A percentile compares a stretch with the other conserved stretches of the same genome.
phyloP scores from a whole-genome alignment of 2,797 vertebrate genomes.

The Gobionotothen gibberifrons region DNA sequence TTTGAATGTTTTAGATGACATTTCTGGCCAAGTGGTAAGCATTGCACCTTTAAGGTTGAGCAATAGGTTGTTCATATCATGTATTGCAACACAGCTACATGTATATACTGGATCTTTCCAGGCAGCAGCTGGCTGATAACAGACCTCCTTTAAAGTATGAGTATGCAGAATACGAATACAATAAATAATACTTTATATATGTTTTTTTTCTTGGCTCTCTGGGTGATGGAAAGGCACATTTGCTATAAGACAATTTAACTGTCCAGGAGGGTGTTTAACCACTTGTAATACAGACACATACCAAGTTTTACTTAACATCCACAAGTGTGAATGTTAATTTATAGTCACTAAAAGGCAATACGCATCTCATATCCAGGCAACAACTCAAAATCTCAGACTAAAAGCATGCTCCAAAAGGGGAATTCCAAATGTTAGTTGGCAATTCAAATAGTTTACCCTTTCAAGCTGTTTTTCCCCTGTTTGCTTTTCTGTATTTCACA shows the following conservation, averaged over 20 bases:
- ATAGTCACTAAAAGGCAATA: conserved; percentile 10
- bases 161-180: not conserved
- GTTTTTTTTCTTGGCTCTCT: not conserved
- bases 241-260: not conserved
- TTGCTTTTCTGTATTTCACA: not conserved
- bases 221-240: not conserved
- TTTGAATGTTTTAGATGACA: not conserved
- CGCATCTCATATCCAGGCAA: not conserved
- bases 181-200: not conserved
- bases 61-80: not conserved
- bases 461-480: not conserved
- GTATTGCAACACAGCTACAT: conserved; percentile 1
- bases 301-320: conserved; percentile 34
- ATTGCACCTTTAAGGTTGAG: not conserved
- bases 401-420: conserved; percentile 13
- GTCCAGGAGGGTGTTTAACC: conserved; percentile 7
- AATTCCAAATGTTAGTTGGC: conserved; percentile 33
- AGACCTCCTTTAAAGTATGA: not conserved
- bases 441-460: not conserved
- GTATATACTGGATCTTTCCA: not conserved
- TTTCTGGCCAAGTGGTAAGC: not conserved
- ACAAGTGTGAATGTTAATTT: not conserved
- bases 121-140: conserved; percentile 9
- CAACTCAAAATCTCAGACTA: not conserved
- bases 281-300: conserved; percentile 15